Evolutionary conservation across 2,797 vertebrate genomes (phyloP), one percentile per base, ranked within the genome.

Genomic region (Sternarchorhynchus goeldii): DNA sequence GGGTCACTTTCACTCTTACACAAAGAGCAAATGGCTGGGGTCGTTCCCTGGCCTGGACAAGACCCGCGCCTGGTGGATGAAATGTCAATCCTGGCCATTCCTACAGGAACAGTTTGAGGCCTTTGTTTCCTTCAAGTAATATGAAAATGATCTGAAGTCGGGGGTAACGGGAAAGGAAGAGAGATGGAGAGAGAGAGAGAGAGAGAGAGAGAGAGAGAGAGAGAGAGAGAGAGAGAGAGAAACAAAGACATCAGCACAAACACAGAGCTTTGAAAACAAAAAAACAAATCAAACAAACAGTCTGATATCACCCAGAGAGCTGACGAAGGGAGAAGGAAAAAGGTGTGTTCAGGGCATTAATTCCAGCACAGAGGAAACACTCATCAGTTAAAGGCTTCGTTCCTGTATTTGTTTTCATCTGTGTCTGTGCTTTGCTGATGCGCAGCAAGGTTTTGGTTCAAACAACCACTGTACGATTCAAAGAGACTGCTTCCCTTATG

Each of bases 11-110:
- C 62, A 66, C 53, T 73, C 25, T 34, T 63, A 25, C 62, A 66
- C 70, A 67, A 73, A 21, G 29, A 74, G 31, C 56, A 39, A 25
- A 62, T 58, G 25, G 65, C 45, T 75, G 65, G 58, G 45, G 25
- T 62, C 65, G 18, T 10, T 45, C 18, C 31, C 31, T 29, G 53
- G 59, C 34, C 63, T 0, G 16, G 66, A 55, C 20, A 18, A 63
- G 65, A 8, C 73, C 58, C 57, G 78, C 78, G 75, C 65, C 65
- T 75, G 73, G 73, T 63, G 72, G 73, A 75, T 70, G 66, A 80
- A 75, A 80, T 71, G 45, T 76, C 70, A 76, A 75, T 75, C 75
- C 75, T 60, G 6, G 21, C 41, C 66, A 71, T 31, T 75, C 32
- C n/a, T 64, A 75, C 58, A 63, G 55, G 18, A 69, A 56, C 59